A percentile compares a stretch with the other conserved stretches of the same genome.
Evolutionary conservation across 1,140 invertebrate genomes (phyloP).

Genomic region (Planococcus citri): DNA sequence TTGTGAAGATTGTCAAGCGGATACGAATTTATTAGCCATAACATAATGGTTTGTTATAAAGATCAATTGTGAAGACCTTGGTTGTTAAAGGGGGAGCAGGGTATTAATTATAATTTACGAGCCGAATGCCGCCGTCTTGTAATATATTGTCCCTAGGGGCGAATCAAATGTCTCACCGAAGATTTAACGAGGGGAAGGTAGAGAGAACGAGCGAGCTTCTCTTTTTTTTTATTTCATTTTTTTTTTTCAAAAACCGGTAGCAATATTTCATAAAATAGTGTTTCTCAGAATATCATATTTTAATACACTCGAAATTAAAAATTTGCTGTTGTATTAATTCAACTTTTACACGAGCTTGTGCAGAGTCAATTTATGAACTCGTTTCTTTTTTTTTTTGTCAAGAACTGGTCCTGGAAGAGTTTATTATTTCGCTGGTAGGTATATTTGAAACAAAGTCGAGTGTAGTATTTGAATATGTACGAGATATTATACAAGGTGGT

Average conservation of each 20-base stretch:
- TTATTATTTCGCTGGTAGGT: no score
- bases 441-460: no score
- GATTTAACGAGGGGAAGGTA: constrained; percentile 15
- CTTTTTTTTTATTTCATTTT: no score
- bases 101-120: constrained; percentile 20
- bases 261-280: constrained; percentile 17
- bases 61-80: constrained; percentile 17
- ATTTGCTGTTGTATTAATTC: no score
- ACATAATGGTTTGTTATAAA: constrained; percentile 20
- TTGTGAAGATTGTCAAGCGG: constrained; percentile 19
- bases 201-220: background rate
- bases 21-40: constrained; percentile 20
- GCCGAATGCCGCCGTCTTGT: constrained; percentile 18
- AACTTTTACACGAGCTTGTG: no score
- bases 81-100: background rate
- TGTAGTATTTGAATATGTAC: no score
- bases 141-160: constrained; percentile 18
- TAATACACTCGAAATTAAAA: background rate
- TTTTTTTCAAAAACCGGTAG: constrained; percentile 13
- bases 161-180: constrained; percentile 13
- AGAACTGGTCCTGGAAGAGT: no score
- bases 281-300: constrained; percentile 13
- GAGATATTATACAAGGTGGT: no score
- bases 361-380: no score
- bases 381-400: no score